A percentile compares a stretch with the other conserved stretches of the same genome.
Conservation (phyloP, 2,888 invertebrate species). For the Cacoxenus indagator region DNA sequence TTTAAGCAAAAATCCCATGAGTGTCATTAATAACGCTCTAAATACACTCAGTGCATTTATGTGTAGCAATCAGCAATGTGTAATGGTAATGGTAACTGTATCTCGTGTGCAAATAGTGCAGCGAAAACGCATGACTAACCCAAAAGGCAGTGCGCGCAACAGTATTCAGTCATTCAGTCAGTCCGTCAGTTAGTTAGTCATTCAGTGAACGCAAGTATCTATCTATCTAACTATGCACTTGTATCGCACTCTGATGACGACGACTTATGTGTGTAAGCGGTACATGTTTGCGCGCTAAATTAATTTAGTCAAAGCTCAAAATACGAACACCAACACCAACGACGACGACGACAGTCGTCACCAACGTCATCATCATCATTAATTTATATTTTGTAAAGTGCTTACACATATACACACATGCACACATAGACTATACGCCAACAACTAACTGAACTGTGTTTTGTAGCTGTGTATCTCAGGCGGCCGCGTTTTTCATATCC, state of each 20-base stretch:
- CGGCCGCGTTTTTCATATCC: slow-evolving; percentile 23
- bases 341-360: background rate
- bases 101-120: background rate
- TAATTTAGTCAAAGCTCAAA: slow-evolving; percentile 58
- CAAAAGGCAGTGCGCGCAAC: background rate
- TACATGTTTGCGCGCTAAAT: slow-evolving; percentile 55
- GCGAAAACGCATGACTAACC: background rate
- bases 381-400: slow-evolving; percentile 28
- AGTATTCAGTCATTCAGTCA: background rate
- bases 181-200: background rate
- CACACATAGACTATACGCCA: no score
- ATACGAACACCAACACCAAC: slow-evolving; percentile 2
- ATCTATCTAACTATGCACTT: slow-evolving; percentile 4
- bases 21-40: slow-evolving; percentile 46
- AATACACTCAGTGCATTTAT: slow-evolving; percentile 6
- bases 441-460: no score
- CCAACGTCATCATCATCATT: slow-evolving; percentile 16
- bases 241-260: background rate
- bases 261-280: background rate
- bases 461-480: slow-evolving; percentile 19
- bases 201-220: background rate
- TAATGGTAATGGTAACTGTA: background rate
- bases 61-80: slow-evolving; percentile 2
- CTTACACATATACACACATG: slow-evolving; percentile 24
- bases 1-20: slow-evolving; percentile 9